Percentiles rank a stretch among this genome's conserved stretches.
Conservation (phyloP, 2,888 invertebrate species). For the Geotrupes spiniger region DNA sequence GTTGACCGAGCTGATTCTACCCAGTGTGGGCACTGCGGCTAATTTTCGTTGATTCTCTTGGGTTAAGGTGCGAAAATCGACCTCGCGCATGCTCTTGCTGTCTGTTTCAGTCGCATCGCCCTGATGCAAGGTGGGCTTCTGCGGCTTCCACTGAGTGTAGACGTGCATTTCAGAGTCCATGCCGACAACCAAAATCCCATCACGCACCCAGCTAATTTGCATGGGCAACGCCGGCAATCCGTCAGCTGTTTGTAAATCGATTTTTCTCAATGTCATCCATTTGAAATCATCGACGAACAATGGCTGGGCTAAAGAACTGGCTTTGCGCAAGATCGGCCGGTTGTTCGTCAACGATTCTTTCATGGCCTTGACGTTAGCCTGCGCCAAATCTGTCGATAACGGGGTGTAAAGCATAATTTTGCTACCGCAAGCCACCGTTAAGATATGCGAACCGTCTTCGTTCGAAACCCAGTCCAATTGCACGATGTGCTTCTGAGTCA, state of each 20-base stretch:
- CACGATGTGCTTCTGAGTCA: conserved; percentile 89
- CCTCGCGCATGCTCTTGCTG: conserved; percentile 64
- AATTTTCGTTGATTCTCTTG: conserved; percentile 63
- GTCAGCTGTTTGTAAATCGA: conserved; percentile 90
- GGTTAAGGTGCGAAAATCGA: conserved; percentile 65
- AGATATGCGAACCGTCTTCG: conserved; percentile 96
- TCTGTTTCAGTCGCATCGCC: conserved; percentile 61
- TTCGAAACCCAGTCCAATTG: conserved; percentile 99
- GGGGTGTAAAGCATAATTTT: conserved; percentile 91
- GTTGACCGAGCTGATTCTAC: conserved; percentile 81
- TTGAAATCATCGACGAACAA: conserved; percentile 89
- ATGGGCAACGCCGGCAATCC: conserved; percentile 95
- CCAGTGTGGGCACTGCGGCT: conserved; percentile 75
- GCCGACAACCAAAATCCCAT: conserved; percentile 95
- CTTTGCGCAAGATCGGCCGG: conserved; percentile 82
- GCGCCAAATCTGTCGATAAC: conserved; percentile 90
- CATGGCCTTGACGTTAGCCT: conserved; percentile 79
- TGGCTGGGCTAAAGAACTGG: conserved; percentile 86
- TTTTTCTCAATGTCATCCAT: conserved; percentile 93
- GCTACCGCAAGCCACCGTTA: conserved; percentile 94
- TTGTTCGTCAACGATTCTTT: conserved; percentile 76
- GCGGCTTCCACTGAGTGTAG: conserved; percentile 96
- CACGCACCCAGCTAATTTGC: conserved; percentile 98
- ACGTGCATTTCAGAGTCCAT: conserved; percentile 99
- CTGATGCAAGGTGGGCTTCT: conserved; percentile 43